phyloP scores from a whole-genome alignment of 2,797 vertebrate species.

The Odontamblyopus rebecca region DNA sequence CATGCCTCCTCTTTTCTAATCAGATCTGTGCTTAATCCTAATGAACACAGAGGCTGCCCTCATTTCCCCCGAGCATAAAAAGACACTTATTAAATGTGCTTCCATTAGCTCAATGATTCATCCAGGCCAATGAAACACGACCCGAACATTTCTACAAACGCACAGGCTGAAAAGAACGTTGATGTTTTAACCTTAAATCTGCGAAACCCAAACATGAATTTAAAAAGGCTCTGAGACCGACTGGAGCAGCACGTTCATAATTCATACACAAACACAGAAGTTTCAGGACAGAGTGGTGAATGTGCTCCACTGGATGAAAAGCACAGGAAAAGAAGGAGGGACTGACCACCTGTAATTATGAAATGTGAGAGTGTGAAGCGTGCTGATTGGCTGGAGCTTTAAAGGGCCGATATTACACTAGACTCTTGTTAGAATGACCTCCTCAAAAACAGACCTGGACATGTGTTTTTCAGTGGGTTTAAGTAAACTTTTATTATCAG shows the following conservation, averaged over 20 bases:
- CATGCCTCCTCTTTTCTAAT: neutral
- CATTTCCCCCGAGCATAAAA: neutral
- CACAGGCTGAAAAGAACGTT: neutral
- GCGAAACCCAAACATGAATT: neutral
- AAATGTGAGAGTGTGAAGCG: neutral
- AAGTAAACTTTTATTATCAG: too few species aligned
- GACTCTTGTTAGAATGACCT: too few species aligned
- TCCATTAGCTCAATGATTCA: neutral
- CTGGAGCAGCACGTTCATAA: neutral
- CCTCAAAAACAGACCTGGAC: too few species aligned
- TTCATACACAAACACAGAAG: neutral
- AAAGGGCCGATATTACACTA: too few species aligned
- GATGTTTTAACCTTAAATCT: neutral
- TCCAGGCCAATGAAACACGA: neutral
- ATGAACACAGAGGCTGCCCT: neutral
- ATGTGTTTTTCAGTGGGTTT: too few species aligned
- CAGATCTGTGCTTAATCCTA: too few species aligned
- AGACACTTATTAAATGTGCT: neutral
- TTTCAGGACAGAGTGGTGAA: neutral
- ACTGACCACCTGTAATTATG: neutral
- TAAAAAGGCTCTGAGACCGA: neutral
- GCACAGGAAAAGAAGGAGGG: neutral
- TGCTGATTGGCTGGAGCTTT: neutral
- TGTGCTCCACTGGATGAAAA: neutral
- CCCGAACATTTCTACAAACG: neutral